A percentile compares a stretch with the other conserved stretches of the same genome.
These are phyloP conservation scores for Xyrichtys novacula DNA, from an alignment of 2,797 vertebrate species.

Conservation along the genomic window DNA sequence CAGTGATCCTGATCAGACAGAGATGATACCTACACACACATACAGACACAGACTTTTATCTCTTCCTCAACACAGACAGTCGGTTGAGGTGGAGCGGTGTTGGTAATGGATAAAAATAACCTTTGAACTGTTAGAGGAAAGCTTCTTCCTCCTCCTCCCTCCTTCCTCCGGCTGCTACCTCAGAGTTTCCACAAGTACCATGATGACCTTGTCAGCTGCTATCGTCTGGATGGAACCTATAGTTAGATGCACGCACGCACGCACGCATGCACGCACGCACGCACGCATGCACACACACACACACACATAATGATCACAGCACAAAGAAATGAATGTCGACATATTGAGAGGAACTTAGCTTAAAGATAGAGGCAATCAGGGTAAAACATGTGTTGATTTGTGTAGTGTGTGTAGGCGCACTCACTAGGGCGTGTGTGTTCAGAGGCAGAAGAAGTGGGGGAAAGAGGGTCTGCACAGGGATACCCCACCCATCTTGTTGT, in stretches of 20 bases:
- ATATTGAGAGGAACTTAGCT: constrained; percentile 15
- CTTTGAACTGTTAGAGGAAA: constrained; percentile 77
- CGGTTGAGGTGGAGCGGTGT: constrained; percentile 48
- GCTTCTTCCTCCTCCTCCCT: constrained; percentile 44
- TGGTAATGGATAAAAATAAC: constrained; percentile 74
- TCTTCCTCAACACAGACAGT: constrained; percentile 30
- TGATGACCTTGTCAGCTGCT: constrained; percentile 49
- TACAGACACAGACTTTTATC: constrained; percentile 14
- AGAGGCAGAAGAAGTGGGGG: constrained; percentile 22
- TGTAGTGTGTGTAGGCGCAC: constrained; percentile 30
- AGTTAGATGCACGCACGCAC: constrained; percentile 12
- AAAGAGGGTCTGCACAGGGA: constrained; percentile 48
- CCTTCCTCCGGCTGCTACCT: constrained; percentile 39
- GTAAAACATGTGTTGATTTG: constrained; percentile 36
- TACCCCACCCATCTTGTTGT: constrained; percentile 76
- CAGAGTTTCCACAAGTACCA: constrained; percentile 76
- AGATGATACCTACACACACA: background rate
- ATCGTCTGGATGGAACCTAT: constrained; percentile 50
- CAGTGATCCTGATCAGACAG: constrained; percentile 5
- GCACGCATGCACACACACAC: constrained; percentile 25
- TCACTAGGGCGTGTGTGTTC: constrained; percentile 50
- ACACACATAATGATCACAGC: background rate
- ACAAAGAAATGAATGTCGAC: constrained; percentile 21
- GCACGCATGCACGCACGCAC: constrained; percentile 26
- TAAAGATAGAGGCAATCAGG: constrained; percentile 25